phyloP scores from a whole-genome alignment of 2,797 vertebrate genomes.

The Cyprinella venusta region DNA sequence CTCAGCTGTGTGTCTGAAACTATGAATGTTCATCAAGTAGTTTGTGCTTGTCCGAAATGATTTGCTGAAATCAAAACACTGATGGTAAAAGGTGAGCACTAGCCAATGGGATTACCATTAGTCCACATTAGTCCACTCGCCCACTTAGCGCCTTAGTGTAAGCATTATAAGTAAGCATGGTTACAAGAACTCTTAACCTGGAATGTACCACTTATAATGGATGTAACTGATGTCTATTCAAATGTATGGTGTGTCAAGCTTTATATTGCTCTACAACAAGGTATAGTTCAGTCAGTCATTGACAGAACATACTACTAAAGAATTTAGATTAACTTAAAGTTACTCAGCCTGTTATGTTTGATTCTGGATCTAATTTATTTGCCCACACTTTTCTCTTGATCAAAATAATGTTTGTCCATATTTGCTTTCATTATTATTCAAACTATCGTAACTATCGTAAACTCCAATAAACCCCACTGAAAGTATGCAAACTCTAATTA shows the following conservation, averaged over 20 bases:
- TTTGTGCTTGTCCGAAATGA: not conserved
- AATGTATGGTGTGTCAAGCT: not conserved
- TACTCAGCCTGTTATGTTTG: not conserved
- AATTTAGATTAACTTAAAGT: not conserved
- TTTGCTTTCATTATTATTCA: slow-evolving; percentile 16
- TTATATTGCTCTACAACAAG: not conserved
- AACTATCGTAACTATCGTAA: not conserved
- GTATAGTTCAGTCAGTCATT: not conserved
- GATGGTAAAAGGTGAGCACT: no score
- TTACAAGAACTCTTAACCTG: not conserved
- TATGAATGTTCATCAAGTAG: not conserved
- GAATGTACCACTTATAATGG: not conserved
- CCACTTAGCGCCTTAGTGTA: not conserved
- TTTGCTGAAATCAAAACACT: not conserved
- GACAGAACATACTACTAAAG: not conserved
- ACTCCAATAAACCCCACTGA: not conserved
- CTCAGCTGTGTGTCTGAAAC: not conserved
- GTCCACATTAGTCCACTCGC: not conserved
- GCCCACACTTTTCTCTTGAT: not conserved
- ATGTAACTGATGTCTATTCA: not conserved
- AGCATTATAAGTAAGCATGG: not conserved
- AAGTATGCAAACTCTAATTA: slow-evolving; percentile 31
- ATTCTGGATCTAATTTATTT: not conserved
- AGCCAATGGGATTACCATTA: not conserved
- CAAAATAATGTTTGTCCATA: not conserved